Base-by-base conservation (phyloP, 2,113 vertebrate genomes). In the Pelmatolapia mariae region DNA sequence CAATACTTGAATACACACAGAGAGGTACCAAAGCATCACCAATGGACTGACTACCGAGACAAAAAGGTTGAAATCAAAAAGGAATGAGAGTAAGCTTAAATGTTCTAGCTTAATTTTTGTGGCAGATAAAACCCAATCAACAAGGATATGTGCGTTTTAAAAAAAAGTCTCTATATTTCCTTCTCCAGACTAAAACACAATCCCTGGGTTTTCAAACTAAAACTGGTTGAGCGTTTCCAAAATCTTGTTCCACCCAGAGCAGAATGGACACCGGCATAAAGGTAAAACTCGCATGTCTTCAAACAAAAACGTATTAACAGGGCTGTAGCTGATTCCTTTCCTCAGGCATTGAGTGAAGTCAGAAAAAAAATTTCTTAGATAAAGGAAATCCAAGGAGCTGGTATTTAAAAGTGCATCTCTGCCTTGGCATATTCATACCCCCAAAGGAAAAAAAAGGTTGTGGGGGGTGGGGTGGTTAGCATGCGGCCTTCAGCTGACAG, bases 401-500 rank as follows among this genome's bases (percentile, higher is more conserved):
- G 50, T 59, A 53, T 85, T 87, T 89, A 92, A 87, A 92, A 90
- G 89, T 89, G 85, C 84, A 91, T 85, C 84, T 68, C 53, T 45
- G 81, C 40, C 83, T 53, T 87, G 73, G 88, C 47, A 54, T 81
- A 84, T 82, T 61, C 31, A 79, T 53, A 83, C 24, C 80, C 85
- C 84, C 50, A 24, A 73, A n/a, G 54, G 73, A 11, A 5, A 52
- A 61, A 43, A 29, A 50, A 19, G 19, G 33, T 38, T 66, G 33
- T 22, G 12, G 81, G 36, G 52, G 47, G 16, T 6, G 36, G 18
- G 47, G 31, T 85, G 22, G 80, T 50, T 59, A 73, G 82, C 78
- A 11, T 47, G 80, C 53, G 76, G 68, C 81, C 84, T 89, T 93
- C 92, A 24, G 81, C 93, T 93, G 92, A 91, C 91, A 94, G 47